Base-by-base conservation (phyloP, 2,888 invertebrate genomes). In the Trichacis sp. region DNA sequence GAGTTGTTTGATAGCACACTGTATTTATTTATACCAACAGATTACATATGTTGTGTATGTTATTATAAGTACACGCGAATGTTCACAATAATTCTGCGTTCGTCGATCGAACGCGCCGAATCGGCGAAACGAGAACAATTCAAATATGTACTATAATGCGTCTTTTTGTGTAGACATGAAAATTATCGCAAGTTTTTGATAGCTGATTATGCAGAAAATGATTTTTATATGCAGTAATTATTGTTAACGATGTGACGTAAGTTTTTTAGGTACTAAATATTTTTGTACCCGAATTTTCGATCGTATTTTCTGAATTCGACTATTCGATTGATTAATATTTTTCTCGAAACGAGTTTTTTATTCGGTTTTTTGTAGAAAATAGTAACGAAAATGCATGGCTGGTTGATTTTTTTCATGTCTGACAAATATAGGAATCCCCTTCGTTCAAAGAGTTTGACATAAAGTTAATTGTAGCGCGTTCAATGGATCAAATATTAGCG, bases 1-100 rank as follows among this genome's bases (percentile, higher is more conserved):
- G 50, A 57, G 50, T 65, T 49, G 50, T 65, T 61, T 57, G 19
- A 61, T 53, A 50, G 57, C 56, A 65, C 56, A 47, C 54, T 61
- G 54, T 54, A 47, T 58, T 66, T 58, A 52, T 59, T 60, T 64
- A 58, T 52, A 15, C 24, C 19, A 50, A 14, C n/a, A 19, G 46
- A 30, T 11, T 14, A 45, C 45, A 19, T 64, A 56, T 55, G 54
- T 30, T 29, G 48, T 20, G 51, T 58, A 51, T 46, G n/a, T n/a
- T n/a, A n/a, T n/a, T n/a, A 57, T 47, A 33, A 45, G 47, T 50
- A 58, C 45, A 53, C 43, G 54, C 9, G 19, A 20, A 40, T 52
- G 43, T 59, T 64, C 38, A 55, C 19, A 24, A 38, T 36, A 48
- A 54, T 51, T 46, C 55, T 56, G 45, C 45, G 59, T 63, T 63